Percentiles rank a stretch among this genome's conserved stretches.
Evolutionary conservation across 2,888 invertebrate species (phyloP).

Genomic region (Helicoverpa assulta): DNA sequence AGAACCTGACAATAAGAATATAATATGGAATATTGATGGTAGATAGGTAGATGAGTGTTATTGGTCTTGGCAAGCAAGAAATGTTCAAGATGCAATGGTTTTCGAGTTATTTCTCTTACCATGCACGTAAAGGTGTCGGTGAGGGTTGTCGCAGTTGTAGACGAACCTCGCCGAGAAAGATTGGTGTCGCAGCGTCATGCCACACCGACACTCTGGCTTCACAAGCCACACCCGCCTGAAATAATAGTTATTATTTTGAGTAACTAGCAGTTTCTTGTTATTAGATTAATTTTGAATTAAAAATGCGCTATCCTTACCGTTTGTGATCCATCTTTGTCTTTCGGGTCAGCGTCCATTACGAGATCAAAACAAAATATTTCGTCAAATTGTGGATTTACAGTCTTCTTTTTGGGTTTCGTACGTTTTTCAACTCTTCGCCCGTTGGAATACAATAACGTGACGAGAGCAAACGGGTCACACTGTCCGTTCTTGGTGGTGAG

Average conservation of each 20-base stretch:
- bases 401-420: slow-evolving; percentile 97
- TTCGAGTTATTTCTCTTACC: slow-evolving; percentile 88
- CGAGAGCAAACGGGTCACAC: slow-evolving; percentile 97
- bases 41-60: no score
- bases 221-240: slow-evolving; percentile 92
- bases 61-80: background rate
- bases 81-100: background rate
- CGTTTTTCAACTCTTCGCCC: slow-evolving; percentile 94
- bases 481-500: slow-evolving; percentile 96
- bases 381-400: slow-evolving; percentile 96
- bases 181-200: slow-evolving; percentile 96
- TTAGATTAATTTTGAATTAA: background rate
- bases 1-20: slow-evolving; percentile 90
- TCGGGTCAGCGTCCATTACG: slow-evolving; percentile 90
- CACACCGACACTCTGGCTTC: slow-evolving; percentile 95
- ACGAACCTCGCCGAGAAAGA: slow-evolving; percentile 97
- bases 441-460: slow-evolving; percentile 95
- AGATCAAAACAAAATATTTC: slow-evolving; percentile 95
- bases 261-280: background rate
- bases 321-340: slow-evolving; percentile 89
- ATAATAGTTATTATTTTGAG: slow-evolving; percentile 7
- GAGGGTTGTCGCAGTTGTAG: slow-evolving; percentile 93
- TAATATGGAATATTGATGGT: no score
- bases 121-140: slow-evolving; percentile 90
- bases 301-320: slow-evolving; percentile 80